phyloP scores from a whole-genome alignment of 2,888 invertebrate species.

The Epicampocera succincta region DNA sequence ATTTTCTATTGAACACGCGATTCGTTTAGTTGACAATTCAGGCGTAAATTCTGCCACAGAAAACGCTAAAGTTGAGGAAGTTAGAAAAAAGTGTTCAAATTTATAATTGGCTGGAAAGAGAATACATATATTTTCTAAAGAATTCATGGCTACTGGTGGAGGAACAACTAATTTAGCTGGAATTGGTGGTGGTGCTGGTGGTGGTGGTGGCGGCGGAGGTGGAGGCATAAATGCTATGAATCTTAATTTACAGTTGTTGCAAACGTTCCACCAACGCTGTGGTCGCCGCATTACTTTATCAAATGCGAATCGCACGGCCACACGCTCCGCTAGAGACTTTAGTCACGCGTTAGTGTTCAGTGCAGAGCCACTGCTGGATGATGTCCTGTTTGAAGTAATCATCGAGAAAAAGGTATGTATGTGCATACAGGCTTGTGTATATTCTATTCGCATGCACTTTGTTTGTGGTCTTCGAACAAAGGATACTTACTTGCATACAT shows the following conservation, averaged over 20 bases:
- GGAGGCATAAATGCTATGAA: constrained; percentile 37
- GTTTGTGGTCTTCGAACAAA: neutral
- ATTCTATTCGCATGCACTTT: no score
- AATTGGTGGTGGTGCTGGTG: constrained; percentile 21
- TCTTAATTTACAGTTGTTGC: constrained; percentile 70
- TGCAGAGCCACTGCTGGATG: constrained; percentile 89
- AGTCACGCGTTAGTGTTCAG: constrained; percentile 94
- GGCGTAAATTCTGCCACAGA: neutral
- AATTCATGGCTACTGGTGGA: constrained; percentile 62
- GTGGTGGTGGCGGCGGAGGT: constrained; percentile 10
- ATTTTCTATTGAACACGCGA: constrained; percentile 30
- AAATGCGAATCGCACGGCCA: constrained; percentile 92
- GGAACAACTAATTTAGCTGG: constrained; percentile 54
- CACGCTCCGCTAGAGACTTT: constrained; percentile 90
- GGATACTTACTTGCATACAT: constrained; percentile 2
- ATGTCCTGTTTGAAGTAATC: constrained; percentile 92
- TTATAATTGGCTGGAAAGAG: neutral
- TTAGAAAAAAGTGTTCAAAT: neutral
- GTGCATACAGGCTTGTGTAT: no score
- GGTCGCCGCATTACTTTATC: constrained; percentile 92
- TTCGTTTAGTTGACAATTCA: neutral
- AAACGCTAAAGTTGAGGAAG: neutral
- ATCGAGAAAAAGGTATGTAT: constrained; percentile 92
- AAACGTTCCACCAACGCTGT: constrained; percentile 88
- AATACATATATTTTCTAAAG: neutral